Base-by-base conservation (phyloP, 1,140 invertebrate species). In the Eurosta solidaginis region DNA sequence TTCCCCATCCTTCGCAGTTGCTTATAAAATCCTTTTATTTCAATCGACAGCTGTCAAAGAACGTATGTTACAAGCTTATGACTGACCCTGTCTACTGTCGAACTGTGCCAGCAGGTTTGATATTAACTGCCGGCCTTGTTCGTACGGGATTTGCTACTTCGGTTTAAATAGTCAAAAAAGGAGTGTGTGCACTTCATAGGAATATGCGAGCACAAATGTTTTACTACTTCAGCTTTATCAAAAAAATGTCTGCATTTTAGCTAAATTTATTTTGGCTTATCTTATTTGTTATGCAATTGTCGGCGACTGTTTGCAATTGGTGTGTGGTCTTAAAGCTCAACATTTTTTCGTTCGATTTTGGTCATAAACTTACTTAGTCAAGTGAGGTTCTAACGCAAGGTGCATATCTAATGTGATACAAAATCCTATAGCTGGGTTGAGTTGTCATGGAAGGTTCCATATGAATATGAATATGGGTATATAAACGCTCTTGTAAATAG, bases 51-150 rank as follows among this genome's bases (percentile, higher is more conserved):
- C n/a, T n/a, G n/a, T n/a, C n/a, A n/a, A n/a, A n/a, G n/a, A n/a
- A n/a, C n/a, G n/a, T n/a, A n/a, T n/a, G n/a, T n/a, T n/a, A n/a
- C n/a, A n/a, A n/a, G n/a, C n/a, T n/a, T n/a, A n/a, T n/a, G n/a
- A n/a, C n/a, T n/a, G n/a, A n/a, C n/a, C n/a, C n/a, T n/a, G n/a
- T n/a, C n/a, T n/a, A n/a, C n/a, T n/a, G n/a, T n/a, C n/a, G n/a
- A n/a, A n/a, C n/a, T n/a, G 59, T 68, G 33, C n/a, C 22, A 68
- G 59, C 59, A 17, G 59, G 33, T 68, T 68, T 68, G 59, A 40
- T 40, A 68, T 68, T 33, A 20, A 27, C 59, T n/a, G 27, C 17
- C 5, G 40, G 59, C 59, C 1, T n/a, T n/a, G n/a, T n/a, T n/a
- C n/a, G n/a, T 68, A 20, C n/a, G 7, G 25, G 49, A n/a, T 47